Evolutionary conservation across 1,140 invertebrate species (phyloP), one percentile per base, ranked within the genome.

Genomic region (Orius insidiosus): DNA sequence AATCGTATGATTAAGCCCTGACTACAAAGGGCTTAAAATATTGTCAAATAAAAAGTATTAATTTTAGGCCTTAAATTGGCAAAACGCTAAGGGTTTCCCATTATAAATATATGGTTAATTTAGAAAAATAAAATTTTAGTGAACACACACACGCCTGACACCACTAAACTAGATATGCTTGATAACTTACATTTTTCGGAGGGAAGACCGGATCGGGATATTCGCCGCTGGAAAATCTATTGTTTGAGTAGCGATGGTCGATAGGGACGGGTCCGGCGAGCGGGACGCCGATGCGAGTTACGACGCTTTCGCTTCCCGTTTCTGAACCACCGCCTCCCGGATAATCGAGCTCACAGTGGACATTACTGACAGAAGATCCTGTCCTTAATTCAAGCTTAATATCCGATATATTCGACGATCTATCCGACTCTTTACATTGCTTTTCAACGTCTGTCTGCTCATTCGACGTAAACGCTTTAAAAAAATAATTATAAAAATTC

Each of bases 351-450:
- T 65, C 61, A 34, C 52, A 55, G 36, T 56, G 54, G 13, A 52
- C 61, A 53, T 52, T 65, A 53, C 75, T 78, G 50, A 80, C 70
- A 46, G 76, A 89, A 45, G 79, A 84, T 48, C 84, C 83, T 34
- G 86, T 80, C 51, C 85, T 67, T 45, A 89, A 70, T 62, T 93
- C 86, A 38, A 85, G 69, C 64, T 92, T 93, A 57, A 90, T 65
- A 63, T 90, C 86, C 50, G 85, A 89, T 54, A 90, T 79, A 59
- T 88, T 87, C 40, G 87, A 90, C 56, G 81, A 87, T 50, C 80
- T 70, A 56, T 90, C 85, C 38, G 81, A 85, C 55, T 87, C 83
- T 54, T 84, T 83, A 56, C 77, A 84, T 58, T 81, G 72, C 62
- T 85, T 83, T 55, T 82, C 80, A 13, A 76, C 72, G 54, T 76